Evolutionary conservation across 2,113 vertebrate species (phyloP).

Genomic region (Stigmatopora nigra): DNA sequence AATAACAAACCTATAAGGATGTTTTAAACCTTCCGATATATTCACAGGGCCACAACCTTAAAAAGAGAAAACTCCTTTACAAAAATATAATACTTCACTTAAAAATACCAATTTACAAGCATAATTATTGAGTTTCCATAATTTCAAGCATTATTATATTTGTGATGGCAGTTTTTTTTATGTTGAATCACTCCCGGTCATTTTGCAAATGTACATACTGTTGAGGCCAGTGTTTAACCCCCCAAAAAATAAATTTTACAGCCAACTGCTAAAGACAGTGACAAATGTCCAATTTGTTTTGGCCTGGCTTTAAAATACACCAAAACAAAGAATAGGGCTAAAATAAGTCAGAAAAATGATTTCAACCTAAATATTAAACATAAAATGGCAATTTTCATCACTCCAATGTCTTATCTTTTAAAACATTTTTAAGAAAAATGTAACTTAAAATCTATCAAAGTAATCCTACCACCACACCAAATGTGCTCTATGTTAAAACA

Average conservation of each 20-base stretch:
- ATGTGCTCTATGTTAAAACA: background rate
- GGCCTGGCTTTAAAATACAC: slow-evolving; percentile 22
- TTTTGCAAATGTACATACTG: background rate
- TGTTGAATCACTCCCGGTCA: background rate
- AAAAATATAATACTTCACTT: background rate
- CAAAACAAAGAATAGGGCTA: slow-evolving; percentile 7
- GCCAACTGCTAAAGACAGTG: too few species aligned
- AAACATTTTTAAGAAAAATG: slow-evolving; percentile 1
- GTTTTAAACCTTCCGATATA: slow-evolving; percentile 21
- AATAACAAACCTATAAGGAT: slow-evolving; percentile 41
- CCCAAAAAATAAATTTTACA: background rate
- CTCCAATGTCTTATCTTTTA: slow-evolving; percentile 11
- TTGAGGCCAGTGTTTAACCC: slow-evolving; percentile 18
- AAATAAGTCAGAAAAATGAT: background rate
- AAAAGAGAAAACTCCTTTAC: background rate
- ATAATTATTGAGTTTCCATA: background rate
- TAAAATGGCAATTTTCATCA: background rate
- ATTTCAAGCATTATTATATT: background rate
- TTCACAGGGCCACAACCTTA: background rate
- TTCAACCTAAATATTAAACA: background rate
- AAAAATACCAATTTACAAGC: background rate
- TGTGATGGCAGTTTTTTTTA: background rate
- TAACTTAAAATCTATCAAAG: slow-evolving; percentile 27
- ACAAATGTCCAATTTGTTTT: too few species aligned
- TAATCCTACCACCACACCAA: slow-evolving; percentile 4